Percentiles rank a stretch among this genome's conserved stretches.
phyloP scores from a whole-genome alignment of 2,888 invertebrate genomes.

The Nyleta sp. region DNA sequence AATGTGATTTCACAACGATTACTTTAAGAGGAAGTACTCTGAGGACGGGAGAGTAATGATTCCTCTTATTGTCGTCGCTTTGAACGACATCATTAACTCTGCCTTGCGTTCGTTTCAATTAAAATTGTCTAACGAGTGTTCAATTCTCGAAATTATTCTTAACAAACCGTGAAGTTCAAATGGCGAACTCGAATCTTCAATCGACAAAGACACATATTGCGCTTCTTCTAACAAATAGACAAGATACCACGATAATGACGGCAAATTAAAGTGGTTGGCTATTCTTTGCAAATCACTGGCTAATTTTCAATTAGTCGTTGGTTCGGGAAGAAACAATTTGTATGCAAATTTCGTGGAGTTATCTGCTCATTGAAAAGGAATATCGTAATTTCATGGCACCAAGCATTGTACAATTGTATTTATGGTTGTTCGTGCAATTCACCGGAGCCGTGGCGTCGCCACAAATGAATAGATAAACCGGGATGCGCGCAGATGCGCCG shows the following conservation, averaged over 20 bases:
- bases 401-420: conserved; percentile 23
- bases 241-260: no score
- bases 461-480: conserved; percentile 31
- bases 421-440: conserved; percentile 18
- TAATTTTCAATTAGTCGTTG: conserved; percentile 7
- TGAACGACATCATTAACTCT: conserved; percentile 32
- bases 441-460: conserved; percentile 3
- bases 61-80: conserved; percentile 28
- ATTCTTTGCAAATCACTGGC: neutral
- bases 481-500: conserved; percentile 21
- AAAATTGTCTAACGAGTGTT: conserved; percentile 4
- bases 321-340: conserved; percentile 10
- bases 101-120: conserved; percentile 11
- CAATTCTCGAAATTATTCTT: neutral
- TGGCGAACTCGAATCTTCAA: neutral
- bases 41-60: conserved; percentile 37
- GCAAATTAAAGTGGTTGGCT: neutral
- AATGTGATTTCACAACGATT: conserved; percentile 55
- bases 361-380: neutral
- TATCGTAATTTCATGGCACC: neutral
- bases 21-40: conserved; percentile 42
- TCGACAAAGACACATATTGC: neutral
- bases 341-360: conserved; percentile 20
- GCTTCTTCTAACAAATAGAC: no score
- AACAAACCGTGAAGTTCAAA: no score